A percentile compares a stretch with the other conserved stretches of the same genome.
These are phyloP conservation scores for Zaprionus capensis DNA, from an alignment of 1,140 invertebrate genomes.

Conservation along the genomic window DNA sequence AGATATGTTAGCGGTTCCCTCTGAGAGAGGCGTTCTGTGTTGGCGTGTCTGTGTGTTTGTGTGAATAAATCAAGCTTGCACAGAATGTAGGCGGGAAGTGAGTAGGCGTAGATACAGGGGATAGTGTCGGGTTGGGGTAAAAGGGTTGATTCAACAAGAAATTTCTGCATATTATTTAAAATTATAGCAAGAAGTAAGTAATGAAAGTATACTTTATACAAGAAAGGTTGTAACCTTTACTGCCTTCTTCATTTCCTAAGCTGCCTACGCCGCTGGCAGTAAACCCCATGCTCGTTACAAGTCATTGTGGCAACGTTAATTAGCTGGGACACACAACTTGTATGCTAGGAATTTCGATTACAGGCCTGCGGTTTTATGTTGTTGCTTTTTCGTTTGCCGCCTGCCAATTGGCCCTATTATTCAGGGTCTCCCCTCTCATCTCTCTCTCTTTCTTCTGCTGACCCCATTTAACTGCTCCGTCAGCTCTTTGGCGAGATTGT, in stretches of 20 bases:
- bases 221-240: not conserved
- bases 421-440: constrained; percentile 23
- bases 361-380: constrained; percentile 20
- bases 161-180: not conserved
- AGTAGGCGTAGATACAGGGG: too few species aligned
- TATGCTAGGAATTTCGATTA: constrained; percentile 45
- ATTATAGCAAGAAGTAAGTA: not conserved
- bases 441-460: not conserved
- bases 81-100: too few species aligned
- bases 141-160: not conserved
- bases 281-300: not conserved
- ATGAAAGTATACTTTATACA: not conserved
- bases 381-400: constrained; percentile 1
- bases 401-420: constrained; percentile 49
- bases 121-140: too few species aligned
- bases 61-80: too few species aligned
- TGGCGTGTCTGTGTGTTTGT: too few species aligned
- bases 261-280: constrained; percentile 7
- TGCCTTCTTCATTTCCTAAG: not conserved
- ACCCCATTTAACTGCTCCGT: constrained; percentile 28
- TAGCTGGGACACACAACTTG: constrained; percentile 33
- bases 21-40: too few species aligned
- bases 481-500: constrained; percentile 91
- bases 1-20: too few species aligned
- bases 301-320: constrained; percentile 47